Conservation (phyloP, 2,888 invertebrate species). For the Eremobia ochroleuca region DNA sequence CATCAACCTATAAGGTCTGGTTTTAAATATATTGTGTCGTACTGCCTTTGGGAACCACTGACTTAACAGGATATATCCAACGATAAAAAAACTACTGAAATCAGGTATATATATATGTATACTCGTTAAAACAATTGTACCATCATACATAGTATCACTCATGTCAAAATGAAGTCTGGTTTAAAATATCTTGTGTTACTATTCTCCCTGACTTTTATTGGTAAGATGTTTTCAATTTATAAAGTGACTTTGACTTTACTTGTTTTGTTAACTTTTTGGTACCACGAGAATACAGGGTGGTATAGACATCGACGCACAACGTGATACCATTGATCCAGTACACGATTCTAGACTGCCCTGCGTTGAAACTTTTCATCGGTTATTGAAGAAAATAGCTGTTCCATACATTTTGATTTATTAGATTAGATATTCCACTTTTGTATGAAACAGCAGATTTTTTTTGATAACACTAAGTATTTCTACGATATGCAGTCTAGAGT, state of each 20-base stretch:
- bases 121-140: too few species aligned
- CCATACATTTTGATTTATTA: too few species aligned
- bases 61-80: not conserved
- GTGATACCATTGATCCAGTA: too few species aligned
- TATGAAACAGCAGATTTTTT: too few species aligned
- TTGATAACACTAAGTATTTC: too few species aligned
- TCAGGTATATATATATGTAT: slow-evolving; percentile 30
- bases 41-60: slow-evolving; percentile 21
- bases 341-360: too few species aligned
- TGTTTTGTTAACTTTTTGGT: not conserved
- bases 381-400: too few species aligned
- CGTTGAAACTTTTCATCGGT: too few species aligned
- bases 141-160: not conserved
- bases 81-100: not conserved
- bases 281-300: not conserved
- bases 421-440: too few species aligned
- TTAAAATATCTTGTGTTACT: slow-evolving; percentile 25
- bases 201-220: slow-evolving; percentile 18
- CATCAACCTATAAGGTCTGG: not conserved
- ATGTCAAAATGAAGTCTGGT: slow-evolving; percentile 13
- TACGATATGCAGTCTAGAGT: too few species aligned
- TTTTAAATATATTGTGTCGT: not conserved
- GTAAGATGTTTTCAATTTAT: slow-evolving; percentile 15
- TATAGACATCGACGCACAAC: too few species aligned
- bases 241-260: not conserved